These are phyloP conservation scores for Cyprinodon variegatus DNA, from an alignment of 2,113 vertebrate species.

Conservation along the genomic window DNA sequence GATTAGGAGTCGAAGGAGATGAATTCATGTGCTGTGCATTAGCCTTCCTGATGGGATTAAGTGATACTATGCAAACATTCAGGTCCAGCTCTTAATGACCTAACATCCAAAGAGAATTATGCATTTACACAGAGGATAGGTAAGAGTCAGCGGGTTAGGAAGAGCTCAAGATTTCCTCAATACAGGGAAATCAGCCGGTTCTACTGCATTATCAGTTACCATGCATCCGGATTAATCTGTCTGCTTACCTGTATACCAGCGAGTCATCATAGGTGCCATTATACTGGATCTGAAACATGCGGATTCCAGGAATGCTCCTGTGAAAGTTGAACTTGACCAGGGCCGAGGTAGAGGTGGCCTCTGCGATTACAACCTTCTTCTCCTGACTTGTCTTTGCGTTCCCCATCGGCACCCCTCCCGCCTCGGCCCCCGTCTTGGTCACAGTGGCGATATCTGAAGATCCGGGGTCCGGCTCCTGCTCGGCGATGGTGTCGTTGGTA, in stretches of 20 bases:
- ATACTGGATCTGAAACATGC: slow-evolving; percentile 99
- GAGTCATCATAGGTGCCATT: slow-evolving; percentile 99
- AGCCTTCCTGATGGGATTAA: slow-evolving; percentile 48
- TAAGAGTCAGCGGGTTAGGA: slow-evolving; percentile 23
- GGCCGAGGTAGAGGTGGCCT: slow-evolving; percentile 91
- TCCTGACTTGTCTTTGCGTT: slow-evolving; percentile 91
- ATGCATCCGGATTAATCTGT: not conserved
- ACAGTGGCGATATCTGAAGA: slow-evolving; percentile 98
- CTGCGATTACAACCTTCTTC: slow-evolving; percentile 91
- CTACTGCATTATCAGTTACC: not conserved
- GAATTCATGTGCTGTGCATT: slow-evolving; percentile 57
- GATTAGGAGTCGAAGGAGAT: slow-evolving; percentile 58
- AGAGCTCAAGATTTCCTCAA: not conserved
- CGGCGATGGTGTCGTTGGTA: slow-evolving; percentile 89
- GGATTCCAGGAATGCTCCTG: slow-evolving; percentile 96
- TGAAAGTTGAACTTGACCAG: slow-evolving; percentile 98
- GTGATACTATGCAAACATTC: slow-evolving; percentile 32
- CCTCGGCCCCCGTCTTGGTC: slow-evolving; percentile 89
- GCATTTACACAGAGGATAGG: slow-evolving; percentile 20
- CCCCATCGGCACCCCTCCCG: slow-evolving; percentile 83
- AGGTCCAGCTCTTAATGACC: slow-evolving; percentile 39
- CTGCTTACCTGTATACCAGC: slow-evolving; percentile 94
- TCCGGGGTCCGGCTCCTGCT: slow-evolving; percentile 92
- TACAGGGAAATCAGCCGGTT: not conserved
- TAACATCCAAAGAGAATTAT: slow-evolving; percentile 23